Base-by-base conservation (phyloP, 2,797 vertebrate species). In the Remorina albescens region DNA sequence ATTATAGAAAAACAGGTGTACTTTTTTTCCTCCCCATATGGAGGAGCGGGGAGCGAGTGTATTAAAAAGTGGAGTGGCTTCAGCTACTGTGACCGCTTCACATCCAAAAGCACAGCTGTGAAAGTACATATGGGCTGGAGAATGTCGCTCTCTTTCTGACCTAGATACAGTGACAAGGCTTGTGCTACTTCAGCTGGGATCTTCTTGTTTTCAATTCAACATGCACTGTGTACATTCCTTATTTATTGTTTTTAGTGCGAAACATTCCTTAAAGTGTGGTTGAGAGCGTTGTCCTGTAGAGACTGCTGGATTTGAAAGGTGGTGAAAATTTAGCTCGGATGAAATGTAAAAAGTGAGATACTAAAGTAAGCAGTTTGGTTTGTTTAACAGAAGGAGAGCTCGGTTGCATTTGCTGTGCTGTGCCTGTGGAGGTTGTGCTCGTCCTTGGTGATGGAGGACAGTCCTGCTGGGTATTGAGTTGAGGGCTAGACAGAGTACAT, bases 11-110 rank as follows among this genome's bases (percentile, higher is more conserved):
- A 75, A 56, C 63, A 77, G 71, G 58, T 76, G 56, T 18, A 37
- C 19, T n/a, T 72, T 56, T 70, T 26, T 59, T 88, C 84, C n/a
- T n/a, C n/a, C n/a, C 90, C 84, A 88, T 88, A 81, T 85, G 78
- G 67, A 51, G 71, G 41, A 13, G 46, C 67, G 79, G 57, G n/a
- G 39, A 75, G 59, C 41, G 60, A 78, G 65, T 28, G 5, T 26
- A 51, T 74, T 76, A 58, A 30, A 30, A 74, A 74, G 83, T 87
- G 67, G 78, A 82, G 81, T 42, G 69, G 81, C 82, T 77, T 54
- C 50, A 67, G 68, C 63, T 78, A 84, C 80, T 79, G 69, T 13
- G 8, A 64, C 76, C 66, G 76, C 71, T 41, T 83, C 49, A 41
- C 61, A 59, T 64, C 63, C 58, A 60, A 55, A n/a, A 72, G 73